Conservation (phyloP, 1,140 invertebrate genomes). For the Phenacoccus solenopsis region DNA sequence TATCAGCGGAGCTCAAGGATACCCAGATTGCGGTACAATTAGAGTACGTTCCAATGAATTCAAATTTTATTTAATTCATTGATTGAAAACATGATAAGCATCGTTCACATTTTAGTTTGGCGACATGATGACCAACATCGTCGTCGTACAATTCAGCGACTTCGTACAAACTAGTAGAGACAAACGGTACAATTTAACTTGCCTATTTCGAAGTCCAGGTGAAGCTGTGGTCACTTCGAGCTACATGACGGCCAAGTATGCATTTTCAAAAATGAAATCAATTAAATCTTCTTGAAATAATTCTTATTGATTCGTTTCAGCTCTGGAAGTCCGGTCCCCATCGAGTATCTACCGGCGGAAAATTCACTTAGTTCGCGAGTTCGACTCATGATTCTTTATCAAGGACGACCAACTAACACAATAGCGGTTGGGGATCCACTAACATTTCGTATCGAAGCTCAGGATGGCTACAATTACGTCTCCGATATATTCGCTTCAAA, state of each 20-base stretch:
- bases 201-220: slow-evolving; percentile 74
- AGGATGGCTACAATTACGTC: slow-evolving; percentile 75
- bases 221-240: slow-evolving; percentile 85
- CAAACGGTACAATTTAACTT: slow-evolving; percentile 83
- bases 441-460: slow-evolving; percentile 75
- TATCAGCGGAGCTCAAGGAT: slow-evolving; percentile 74
- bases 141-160: slow-evolving; percentile 85
- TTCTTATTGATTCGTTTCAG: slow-evolving; percentile 30
- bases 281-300: not conserved
- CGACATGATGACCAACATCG: slow-evolving; percentile 84
- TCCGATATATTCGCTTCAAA: slow-evolving; percentile 87
- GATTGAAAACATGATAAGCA: not conserved
- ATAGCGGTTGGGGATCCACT: slow-evolving; percentile 88
- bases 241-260: slow-evolving; percentile 80
- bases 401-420: slow-evolving; percentile 78
- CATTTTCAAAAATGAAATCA: slow-evolving; percentile 24
- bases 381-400: slow-evolving; percentile 68
- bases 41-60: slow-evolving; percentile 37
- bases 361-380: slow-evolving; percentile 78
- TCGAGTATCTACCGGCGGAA: slow-evolving; percentile 78
- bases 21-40: slow-evolving; percentile 81
- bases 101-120: slow-evolving; percentile 70
- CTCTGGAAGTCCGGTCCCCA: slow-evolving; percentile 76
- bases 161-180: slow-evolving; percentile 80
- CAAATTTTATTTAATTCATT: not conserved